phyloP scores from a whole-genome alignment of 1,140 invertebrate species.

The Bombus soroeensis region DNA sequence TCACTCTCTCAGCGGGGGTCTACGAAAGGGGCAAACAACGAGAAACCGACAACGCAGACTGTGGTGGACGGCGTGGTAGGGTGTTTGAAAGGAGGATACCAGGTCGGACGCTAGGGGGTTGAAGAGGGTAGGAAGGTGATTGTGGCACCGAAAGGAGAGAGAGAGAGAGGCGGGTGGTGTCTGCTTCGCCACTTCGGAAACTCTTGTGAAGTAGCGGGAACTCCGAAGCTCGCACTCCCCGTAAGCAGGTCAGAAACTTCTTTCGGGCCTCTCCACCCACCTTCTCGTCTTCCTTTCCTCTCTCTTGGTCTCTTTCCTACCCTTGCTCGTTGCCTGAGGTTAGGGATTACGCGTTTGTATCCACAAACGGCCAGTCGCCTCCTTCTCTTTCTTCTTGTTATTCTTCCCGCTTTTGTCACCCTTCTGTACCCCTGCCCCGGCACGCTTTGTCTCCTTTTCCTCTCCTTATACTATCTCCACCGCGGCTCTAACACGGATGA shows the following conservation, averaged over 20 bases:
- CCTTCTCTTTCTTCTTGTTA: constrained; percentile 63
- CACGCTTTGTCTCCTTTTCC: background rate
- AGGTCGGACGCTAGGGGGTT: constrained; percentile 60
- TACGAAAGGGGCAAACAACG: constrained; percentile 71
- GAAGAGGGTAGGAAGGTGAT: constrained; percentile 32
- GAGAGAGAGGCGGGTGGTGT: constrained; percentile 61
- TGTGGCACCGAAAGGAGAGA: constrained; percentile 32
- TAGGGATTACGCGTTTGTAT: constrained; percentile 74
- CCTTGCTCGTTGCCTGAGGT: constrained; percentile 75
- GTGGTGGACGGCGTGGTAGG: constrained; percentile 48
- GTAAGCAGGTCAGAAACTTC: constrained; percentile 83
- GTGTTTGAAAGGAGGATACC: constrained; percentile 67
- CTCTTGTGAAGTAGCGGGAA: constrained; percentile 80
- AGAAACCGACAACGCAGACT: constrained; percentile 54
- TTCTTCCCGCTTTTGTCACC: constrained; percentile 19
- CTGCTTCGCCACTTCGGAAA: constrained; percentile 79
- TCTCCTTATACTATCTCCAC: background rate
- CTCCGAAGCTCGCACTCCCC: constrained; percentile 73
- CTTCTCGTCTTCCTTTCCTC: constrained; percentile 26
- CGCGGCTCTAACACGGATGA: background rate
- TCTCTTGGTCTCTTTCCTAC: constrained; percentile 49
- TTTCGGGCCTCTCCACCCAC: constrained; percentile 74
- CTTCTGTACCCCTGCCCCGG: background rate
- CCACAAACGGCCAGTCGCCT: constrained; percentile 47
- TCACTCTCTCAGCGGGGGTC: background rate